Evolutionary conservation across 2,797 vertebrate species (phyloP).

Genomic region (Stomatorhinus walkeri): DNA sequence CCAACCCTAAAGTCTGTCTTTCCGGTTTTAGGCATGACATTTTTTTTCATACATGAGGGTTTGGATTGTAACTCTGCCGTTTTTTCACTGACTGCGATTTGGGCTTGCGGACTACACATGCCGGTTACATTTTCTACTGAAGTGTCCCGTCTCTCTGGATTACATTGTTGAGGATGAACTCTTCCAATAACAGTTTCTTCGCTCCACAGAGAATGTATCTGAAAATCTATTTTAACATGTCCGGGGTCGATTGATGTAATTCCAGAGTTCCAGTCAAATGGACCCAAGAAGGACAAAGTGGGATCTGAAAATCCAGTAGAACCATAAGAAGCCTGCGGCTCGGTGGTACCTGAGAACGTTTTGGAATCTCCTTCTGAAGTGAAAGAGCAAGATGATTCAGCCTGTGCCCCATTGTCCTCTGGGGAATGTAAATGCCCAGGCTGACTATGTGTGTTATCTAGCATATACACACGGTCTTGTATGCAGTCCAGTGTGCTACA

Average conservation of each 20-base stretch:
- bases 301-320: not conserved
- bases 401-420: not conserved
- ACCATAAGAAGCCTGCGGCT: not conserved
- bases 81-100: not conserved
- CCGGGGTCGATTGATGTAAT: not conserved
- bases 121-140: not conserved
- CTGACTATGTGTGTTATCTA: not conserved
- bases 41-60: not conserved
- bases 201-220: not conserved
- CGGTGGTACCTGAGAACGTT: not conserved
- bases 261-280: constrained; percentile 1
- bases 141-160: not conserved
- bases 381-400: not conserved
- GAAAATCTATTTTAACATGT: constrained; percentile 7
- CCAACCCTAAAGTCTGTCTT: not conserved
- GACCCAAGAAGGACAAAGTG: constrained; percentile 3
- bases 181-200: not conserved
- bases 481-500: not conserved
- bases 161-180: not conserved
- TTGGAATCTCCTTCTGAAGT: not conserved
- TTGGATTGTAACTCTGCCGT: not conserved
- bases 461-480: not conserved
- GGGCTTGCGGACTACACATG: not conserved
- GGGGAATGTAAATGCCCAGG: not conserved
- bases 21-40: not conserved